Evolutionary conservation across 2,113 vertebrate species (phyloP).

Genomic region (Oriolus oriolus): DNA sequence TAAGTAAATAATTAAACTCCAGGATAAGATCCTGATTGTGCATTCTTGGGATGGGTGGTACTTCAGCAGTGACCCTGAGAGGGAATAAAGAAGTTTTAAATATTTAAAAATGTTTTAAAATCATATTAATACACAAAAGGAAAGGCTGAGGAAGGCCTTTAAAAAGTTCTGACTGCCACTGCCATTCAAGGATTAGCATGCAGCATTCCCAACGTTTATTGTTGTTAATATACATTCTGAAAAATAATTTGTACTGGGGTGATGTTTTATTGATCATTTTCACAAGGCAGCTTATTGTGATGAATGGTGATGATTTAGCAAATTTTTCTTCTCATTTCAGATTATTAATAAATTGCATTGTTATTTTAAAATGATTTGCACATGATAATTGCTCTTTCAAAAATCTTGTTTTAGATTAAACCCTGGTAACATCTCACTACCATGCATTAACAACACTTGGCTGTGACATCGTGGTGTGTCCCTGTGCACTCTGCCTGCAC

Average conservation of each 20-base stretch:
- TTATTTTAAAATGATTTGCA: not conserved
- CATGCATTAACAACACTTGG: not conserved
- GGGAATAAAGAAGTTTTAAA: not conserved
- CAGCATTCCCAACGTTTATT: not conserved
- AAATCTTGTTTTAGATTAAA: not conserved
- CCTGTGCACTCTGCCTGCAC: not conserved
- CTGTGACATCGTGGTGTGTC: not conserved
- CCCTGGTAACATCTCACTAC: not conserved
- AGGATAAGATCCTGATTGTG: not conserved
- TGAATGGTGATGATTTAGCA: not conserved
- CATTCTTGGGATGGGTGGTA: not conserved
- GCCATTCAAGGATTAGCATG: not conserved
- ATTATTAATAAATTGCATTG: not conserved
- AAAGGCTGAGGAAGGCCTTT: not conserved
- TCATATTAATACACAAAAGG: not conserved
- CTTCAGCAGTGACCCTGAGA: not conserved
- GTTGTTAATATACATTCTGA: not conserved
- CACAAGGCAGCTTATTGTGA: not conserved
- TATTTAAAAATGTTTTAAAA: not conserved
- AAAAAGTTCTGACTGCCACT: not conserved
- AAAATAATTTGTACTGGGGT: not conserved
- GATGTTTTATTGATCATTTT: not conserved
- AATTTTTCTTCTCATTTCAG: not conserved
- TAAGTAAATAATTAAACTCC: not conserved
- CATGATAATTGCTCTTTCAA: not conserved